Conservation (phyloP, 23 tunicate genomes). For the Styela plicata region DNA sequence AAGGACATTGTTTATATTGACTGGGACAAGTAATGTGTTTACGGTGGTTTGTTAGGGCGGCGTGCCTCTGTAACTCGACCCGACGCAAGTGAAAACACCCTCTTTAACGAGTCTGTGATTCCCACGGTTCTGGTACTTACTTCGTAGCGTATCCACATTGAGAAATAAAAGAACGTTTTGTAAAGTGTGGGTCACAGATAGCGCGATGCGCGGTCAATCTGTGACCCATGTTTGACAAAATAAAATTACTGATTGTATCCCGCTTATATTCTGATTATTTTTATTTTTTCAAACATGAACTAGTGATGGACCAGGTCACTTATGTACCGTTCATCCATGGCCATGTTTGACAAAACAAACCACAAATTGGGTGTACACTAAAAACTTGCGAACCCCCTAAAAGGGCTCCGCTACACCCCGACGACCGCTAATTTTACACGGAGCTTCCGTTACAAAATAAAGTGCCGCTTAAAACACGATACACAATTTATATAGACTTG, state of each 20-base stretch:
- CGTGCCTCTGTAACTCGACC: slow-evolving; percentile 16
- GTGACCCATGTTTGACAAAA: too few species aligned
- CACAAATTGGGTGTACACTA: too few species aligned
- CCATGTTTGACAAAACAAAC: too few species aligned
- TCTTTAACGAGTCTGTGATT: neutral
- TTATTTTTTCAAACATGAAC: too few species aligned
- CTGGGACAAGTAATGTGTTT: slow-evolving; percentile 10
- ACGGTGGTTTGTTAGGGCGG: slow-evolving; percentile 18
- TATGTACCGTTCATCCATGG: too few species aligned
- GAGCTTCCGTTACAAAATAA: neutral
- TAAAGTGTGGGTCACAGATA: too few species aligned
- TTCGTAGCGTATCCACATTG: neutral
- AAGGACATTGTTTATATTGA: slow-evolving; percentile 23
- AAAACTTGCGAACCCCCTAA: too few species aligned
- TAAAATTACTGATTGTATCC: too few species aligned
- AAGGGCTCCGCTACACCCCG: neutral
- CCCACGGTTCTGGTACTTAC: slow-evolving; percentile 19
- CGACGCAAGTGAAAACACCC: slow-evolving; percentile 10
- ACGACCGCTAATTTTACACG: neutral
- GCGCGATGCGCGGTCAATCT: too few species aligned
- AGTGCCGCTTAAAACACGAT: neutral
- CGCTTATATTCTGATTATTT: too few species aligned
- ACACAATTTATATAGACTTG: neutral
- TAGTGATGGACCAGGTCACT: too few species aligned
- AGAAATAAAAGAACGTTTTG: too few species aligned